A percentile compares a stretch with the other conserved stretches of the same genome.
Conservation (phyloP, 2,113 vertebrate genomes). For the Tiliqua scincoides region DNA sequence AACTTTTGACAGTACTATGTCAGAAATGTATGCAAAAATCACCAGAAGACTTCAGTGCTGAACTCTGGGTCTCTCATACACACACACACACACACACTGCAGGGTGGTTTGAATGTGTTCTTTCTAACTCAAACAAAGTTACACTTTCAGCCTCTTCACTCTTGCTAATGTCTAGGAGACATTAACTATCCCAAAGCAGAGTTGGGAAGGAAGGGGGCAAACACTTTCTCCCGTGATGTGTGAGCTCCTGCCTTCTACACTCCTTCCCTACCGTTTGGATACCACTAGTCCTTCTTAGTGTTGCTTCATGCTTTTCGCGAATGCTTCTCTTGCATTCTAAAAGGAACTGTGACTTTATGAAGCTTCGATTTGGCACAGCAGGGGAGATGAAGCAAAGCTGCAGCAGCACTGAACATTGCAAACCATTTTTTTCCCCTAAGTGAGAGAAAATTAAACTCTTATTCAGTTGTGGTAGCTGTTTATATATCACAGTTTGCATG, state of each 20-base stretch:
- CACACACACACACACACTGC: not conserved
- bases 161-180: constrained; percentile 31
- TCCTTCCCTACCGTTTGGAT: constrained; percentile 29
- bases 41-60: not conserved
- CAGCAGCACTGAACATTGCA: constrained; percentile 9
- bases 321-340: constrained; percentile 54
- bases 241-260: not conserved
- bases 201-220: not conserved
- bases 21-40: not conserved
- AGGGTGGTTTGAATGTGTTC: not conserved
- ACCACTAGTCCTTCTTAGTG: constrained; percentile 22
- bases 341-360: constrained; percentile 49
- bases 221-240: constrained; percentile 26
- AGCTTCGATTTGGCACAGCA: constrained; percentile 62
- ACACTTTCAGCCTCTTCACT: not conserved
- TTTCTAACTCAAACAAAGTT: not conserved
- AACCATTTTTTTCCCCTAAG: constrained; percentile 17
- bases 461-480: not conserved
- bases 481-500: not conserved
- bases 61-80: not conserved
- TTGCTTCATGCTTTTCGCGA: constrained; percentile 57
- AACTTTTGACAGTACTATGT: too few species aligned
- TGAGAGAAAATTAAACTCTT: constrained; percentile 13
- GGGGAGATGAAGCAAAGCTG: constrained; percentile 47
- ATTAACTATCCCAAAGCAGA: constrained; percentile 30